Percentiles rank a stretch among this genome's conserved stretches.
phyloP scores from a whole-genome alignment of 2,797 vertebrate genomes.

The Tamandua tetradactyla region DNA sequence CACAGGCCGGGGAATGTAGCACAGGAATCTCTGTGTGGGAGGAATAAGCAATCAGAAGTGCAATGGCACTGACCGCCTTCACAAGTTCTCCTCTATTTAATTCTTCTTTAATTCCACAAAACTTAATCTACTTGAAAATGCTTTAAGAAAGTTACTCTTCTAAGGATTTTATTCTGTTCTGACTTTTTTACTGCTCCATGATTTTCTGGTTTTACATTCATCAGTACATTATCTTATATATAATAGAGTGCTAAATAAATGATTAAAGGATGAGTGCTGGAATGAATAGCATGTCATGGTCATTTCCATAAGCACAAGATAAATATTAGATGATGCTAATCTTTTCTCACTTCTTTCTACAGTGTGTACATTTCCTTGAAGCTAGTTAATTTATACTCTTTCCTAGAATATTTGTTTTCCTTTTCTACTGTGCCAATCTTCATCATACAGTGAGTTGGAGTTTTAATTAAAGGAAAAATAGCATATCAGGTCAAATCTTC shows the following conservation, averaged over 20 bases:
- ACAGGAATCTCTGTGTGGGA: background rate
- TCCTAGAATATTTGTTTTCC: background rate
- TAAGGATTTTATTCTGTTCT: background rate
- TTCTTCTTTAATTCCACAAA: background rate
- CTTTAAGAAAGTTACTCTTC: background rate
- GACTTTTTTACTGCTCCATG: background rate
- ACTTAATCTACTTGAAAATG: background rate
- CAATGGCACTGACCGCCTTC: background rate
- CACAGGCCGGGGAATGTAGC: no score
- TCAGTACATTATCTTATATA: background rate
- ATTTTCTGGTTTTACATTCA: background rate
- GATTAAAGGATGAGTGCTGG: background rate
- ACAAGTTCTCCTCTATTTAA: background rate
- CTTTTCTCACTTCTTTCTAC: background rate
- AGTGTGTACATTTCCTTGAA: background rate
- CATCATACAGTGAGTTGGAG: background rate
- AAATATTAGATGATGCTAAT: background rate
- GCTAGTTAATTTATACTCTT: background rate
- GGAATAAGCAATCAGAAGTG: accelerated
- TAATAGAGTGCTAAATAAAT: background rate
- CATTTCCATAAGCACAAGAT: background rate
- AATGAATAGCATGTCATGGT: background rate
- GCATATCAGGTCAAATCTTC: slow-evolving; percentile 49
- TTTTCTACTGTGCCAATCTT: slow-evolving; percentile 23
- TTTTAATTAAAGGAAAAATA: slow-evolving; percentile 63